Base-by-base conservation (phyloP, 2,113 vertebrate species). In the Petroica traversi region DNA sequence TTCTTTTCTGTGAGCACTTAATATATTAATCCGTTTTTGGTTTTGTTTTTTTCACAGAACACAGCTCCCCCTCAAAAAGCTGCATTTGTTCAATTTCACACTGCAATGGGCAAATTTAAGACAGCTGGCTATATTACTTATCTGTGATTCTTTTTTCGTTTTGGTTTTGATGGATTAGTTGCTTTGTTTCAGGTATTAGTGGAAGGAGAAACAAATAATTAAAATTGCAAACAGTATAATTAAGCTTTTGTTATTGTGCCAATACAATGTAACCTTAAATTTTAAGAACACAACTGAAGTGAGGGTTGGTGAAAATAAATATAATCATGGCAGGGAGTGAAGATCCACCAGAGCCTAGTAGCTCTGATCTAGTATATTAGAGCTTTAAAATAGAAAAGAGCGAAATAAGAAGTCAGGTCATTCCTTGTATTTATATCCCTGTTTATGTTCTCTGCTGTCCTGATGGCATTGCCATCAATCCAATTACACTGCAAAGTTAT, bases 161-260 rank as follows among this genome's bases (percentile, higher is more conserved):
- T 94, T 64, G 91, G 59, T 71, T 95, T 84, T 97, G 96, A 97
- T 84, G 72, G 91, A 97, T 98, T 91, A 92, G 36, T 81, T 96
- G 61, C 88, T 93, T 77, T 83, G 15, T 96, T 97, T 97, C 79
- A 96, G 71, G 43, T 95, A 95, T 96, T 68, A 95, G 71, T 94
- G 52, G 69, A 94, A 97, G 38, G 76, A 89, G 72, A 83, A 96
- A 68, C 28, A 89, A 84, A 88, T 59, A 51, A 51, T 34, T 17
- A 51, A 96, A 92, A 95, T 64, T 89, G 51, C 71, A 96, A 95
- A 94, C 52, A 92, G 20, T 71, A 73, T 93, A 94, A 93, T 95
- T 96, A 94, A 93, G 55, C 46, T 95, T 94, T 97, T 97, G 90
- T 88, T 97, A 90, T 64, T 89, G 67, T 59, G 55, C 43, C 51